Conservation (phyloP, 2,113 vertebrate genomes). For the Sphaerodactylus townsendi region DNA sequence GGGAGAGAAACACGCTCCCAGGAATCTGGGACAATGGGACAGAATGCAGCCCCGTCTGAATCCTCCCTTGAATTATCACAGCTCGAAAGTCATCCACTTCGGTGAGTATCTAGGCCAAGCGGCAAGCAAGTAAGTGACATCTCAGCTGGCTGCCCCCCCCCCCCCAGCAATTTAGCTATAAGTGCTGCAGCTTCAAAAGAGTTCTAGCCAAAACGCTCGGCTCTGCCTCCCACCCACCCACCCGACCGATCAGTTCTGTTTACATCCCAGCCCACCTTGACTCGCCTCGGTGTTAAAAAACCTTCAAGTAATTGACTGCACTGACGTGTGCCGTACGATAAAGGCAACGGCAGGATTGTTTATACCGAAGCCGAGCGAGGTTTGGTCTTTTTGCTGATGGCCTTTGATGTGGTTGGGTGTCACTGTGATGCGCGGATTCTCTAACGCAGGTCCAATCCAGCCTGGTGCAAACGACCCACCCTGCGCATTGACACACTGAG, state of each 20-base stretch:
- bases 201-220: background rate
- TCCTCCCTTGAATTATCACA: slow-evolving; percentile 1
- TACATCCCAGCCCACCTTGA: background rate
- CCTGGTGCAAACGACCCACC: too few species aligned
- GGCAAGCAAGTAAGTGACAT: background rate
- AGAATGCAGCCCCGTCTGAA: background rate
- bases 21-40: slow-evolving; percentile 20
- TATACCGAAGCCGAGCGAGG: background rate
- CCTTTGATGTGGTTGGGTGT: too few species aligned
- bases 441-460: too few species aligned
- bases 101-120: slow-evolving; percentile 25
- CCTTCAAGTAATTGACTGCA: background rate
- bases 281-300: background rate
- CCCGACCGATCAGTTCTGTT: background rate
- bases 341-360: background rate
- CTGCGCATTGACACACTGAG: too few species aligned
- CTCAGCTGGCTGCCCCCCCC: background rate
- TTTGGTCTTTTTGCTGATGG: background rate
- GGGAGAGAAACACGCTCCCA: background rate
- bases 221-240: background rate
- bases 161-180: slow-evolving; percentile 3
- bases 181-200: background rate
- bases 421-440: too few species aligned
- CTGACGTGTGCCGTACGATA: background rate
- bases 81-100: slow-evolving; percentile 19